Percentiles rank a stretch among this genome's conserved stretches.
Conservation (phyloP, 2,888 invertebrate species). For the Stegophylla sp. region DNA sequence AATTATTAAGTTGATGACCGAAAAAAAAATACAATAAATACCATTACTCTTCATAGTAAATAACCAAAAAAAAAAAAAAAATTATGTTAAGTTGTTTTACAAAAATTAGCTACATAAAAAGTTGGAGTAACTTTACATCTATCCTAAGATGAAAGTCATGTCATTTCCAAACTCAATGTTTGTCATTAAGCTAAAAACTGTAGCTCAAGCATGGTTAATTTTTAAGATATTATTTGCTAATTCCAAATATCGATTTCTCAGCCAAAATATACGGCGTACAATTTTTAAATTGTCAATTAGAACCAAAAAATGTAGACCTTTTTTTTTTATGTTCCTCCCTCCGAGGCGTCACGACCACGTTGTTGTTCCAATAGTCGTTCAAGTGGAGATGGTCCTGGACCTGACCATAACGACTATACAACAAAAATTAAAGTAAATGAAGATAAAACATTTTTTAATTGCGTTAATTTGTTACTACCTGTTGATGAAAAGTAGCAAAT, state of each 20-base stretch:
- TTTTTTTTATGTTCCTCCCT: slow-evolving; percentile 64
- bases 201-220: slow-evolving; percentile 11
- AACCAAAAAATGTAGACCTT: background rate
- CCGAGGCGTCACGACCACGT: slow-evolving; percentile 69
- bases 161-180: background rate
- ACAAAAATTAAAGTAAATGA: slow-evolving; percentile 34
- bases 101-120: background rate
- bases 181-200: slow-evolving; percentile 14
- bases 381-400: slow-evolving; percentile 79
- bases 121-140: slow-evolving; percentile 2
- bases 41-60: background rate
- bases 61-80: background rate
- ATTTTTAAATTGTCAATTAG: background rate
- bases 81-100: background rate
- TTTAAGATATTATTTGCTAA: slow-evolving; percentile 22
- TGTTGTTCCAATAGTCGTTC: slow-evolving; percentile 83
- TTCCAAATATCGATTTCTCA: slow-evolving; percentile 19
- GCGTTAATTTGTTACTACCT: background rate
- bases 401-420: slow-evolving; percentile 81
- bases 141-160: slow-evolving; percentile 4
- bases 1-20: background rate
- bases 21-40: background rate
- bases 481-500: slow-evolving; percentile 51
- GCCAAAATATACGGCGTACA: background rate
- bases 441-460: background rate